These are phyloP conservation scores for Lottia scabra DNA, from an alignment of 2,888 invertebrate genomes.

Conservation along the genomic window DNA sequence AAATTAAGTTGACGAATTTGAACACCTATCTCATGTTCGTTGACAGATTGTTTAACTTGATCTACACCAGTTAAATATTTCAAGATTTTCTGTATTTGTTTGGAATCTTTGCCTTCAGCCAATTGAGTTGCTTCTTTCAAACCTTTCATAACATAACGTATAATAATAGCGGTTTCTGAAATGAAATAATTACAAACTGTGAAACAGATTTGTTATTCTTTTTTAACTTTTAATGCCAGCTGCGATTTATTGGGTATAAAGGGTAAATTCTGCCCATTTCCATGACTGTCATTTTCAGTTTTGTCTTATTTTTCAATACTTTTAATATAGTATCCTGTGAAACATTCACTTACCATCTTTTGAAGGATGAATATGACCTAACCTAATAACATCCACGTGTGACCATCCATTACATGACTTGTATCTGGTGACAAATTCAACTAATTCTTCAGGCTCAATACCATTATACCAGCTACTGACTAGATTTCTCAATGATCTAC, in stretches of 20 bases:
- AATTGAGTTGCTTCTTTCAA: conserved; percentile 53
- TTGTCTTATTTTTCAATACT: too few relatives aligned
- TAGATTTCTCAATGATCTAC: conserved; percentile 77
- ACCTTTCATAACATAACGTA: conserved; percentile 59
- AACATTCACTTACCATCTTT: conserved; percentile 55
- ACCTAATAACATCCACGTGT: conserved; percentile 78
- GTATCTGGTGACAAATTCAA: conserved; percentile 76
- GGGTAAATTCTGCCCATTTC: too few relatives aligned
- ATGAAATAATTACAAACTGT: conserved; percentile 1
- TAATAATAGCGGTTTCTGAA: conserved; percentile 56
- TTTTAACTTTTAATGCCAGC: too few relatives aligned
- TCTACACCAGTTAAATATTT: conserved; percentile 62
- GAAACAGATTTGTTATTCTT: too few relatives aligned
- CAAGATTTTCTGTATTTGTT: conserved; percentile 43
- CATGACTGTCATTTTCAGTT: too few relatives aligned
- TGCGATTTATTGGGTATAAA: too few relatives aligned
- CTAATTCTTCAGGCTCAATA: conserved; percentile 76
- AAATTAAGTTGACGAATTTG: conserved; percentile 71
- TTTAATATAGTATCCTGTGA: too few relatives aligned
- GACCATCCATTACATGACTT: conserved; percentile 77
- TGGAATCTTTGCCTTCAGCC: conserved; percentile 38
- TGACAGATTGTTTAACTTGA: conserved; percentile 53
- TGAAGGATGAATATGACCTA: conserved; percentile 54
- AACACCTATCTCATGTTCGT: conserved; percentile 54
- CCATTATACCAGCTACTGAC: conserved; percentile 78